These are phyloP conservation scores for Myathropa florea DNA, from an alignment of 2,888 invertebrate species.

Conservation along the genomic window DNA sequence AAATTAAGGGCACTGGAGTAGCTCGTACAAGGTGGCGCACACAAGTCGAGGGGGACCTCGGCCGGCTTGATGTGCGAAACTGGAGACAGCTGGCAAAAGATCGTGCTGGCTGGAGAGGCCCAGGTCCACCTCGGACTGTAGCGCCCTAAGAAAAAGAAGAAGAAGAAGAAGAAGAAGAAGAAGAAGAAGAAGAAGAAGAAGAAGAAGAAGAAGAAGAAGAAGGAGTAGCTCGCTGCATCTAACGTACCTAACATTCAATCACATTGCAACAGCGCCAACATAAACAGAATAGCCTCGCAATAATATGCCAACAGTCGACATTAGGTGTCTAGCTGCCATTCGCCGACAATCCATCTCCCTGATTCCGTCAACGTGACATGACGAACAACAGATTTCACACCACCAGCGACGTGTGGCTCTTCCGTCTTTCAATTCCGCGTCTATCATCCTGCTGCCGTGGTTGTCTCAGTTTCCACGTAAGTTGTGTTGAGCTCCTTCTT, in stretches of 20 bases:
- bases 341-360: background rate
- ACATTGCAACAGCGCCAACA: background rate
- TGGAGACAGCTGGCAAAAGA: too few species aligned
- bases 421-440: background rate
- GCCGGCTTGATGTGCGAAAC: too few species aligned
- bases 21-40: too few species aligned
- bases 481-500: background rate
- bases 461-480: background rate
- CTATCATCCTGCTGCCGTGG: background rate
- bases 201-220: too few species aligned
- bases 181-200: too few species aligned
- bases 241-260: background rate
- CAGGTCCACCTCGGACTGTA: too few species aligned
- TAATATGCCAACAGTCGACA: background rate
- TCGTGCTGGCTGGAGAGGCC: too few species aligned
- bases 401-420: background rate
- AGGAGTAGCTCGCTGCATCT: background rate
- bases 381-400: background rate
- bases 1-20: too few species aligned
- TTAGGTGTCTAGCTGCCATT: background rate
- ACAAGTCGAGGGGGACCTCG: too few species aligned
- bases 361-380: background rate
- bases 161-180: too few species aligned
- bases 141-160: too few species aligned
- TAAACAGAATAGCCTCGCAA: too few species aligned